A percentile compares a stretch with the other conserved stretches of the same genome.
Evolutionary conservation across 2,113 vertebrate species (phyloP).

Genomic region (Protomyctophum bolini): DNA sequence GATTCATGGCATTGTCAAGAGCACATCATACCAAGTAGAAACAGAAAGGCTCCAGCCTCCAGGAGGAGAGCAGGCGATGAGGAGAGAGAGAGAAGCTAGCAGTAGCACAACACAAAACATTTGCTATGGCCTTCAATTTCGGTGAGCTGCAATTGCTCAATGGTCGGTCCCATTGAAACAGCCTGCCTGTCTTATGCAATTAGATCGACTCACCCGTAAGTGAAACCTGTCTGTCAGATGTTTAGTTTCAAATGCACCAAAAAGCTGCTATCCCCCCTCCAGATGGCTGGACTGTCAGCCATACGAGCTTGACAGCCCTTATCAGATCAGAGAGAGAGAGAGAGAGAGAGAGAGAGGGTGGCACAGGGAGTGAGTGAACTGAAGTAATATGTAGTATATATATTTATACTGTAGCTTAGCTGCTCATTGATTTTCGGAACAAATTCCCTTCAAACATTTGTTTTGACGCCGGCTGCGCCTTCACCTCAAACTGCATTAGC

Average conservation of each 20-base stretch:
- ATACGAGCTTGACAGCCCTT: slow-evolving; percentile 32
- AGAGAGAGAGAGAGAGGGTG: background rate
- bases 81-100: slow-evolving; percentile 35
- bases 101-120: slow-evolving; percentile 9
- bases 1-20: slow-evolving; percentile 74
- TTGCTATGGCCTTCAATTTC: background rate
- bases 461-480: slow-evolving; percentile 48
- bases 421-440: slow-evolving; percentile 46
- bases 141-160: background rate
- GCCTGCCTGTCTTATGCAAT: background rate
- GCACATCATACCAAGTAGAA: slow-evolving; percentile 45
- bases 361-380: background rate
- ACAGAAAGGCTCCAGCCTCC: slow-evolving; percentile 12
- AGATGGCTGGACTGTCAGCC: slow-evolving; percentile 18
- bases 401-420: slow-evolving; percentile 17
- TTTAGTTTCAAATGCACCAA: slow-evolving; percentile 40
- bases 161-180: background rate
- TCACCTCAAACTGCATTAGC: slow-evolving; percentile 65
- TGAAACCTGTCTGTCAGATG: slow-evolving; percentile 22
- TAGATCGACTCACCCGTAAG: slow-evolving; percentile 7
- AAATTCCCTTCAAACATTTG: slow-evolving; percentile 73
- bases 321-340: slow-evolving; percentile 46
- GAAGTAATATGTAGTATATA: no score
- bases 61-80: slow-evolving; percentile 33
- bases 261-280: slow-evolving; percentile 25